Conservation (phyloP, 2,113 vertebrate species). For the Rynchops niger region DNA sequence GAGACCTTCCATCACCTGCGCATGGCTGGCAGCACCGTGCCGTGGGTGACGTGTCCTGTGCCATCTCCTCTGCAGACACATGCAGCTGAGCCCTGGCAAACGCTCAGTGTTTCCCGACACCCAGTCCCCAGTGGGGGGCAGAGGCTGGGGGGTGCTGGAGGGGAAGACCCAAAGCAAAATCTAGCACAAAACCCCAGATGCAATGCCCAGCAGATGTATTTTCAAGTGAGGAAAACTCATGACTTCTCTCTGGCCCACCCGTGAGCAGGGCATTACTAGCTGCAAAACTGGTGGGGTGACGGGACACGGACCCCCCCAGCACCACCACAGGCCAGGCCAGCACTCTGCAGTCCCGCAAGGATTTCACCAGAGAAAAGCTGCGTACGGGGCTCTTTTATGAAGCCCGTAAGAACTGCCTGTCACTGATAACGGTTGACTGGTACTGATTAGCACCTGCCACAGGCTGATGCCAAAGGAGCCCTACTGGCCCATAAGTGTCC, state of each 20-base stretch:
- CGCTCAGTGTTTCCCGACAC: background rate
- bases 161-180: background rate
- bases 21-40: background rate
- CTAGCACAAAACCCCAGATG: background rate
- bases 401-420: background rate
- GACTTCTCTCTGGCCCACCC: background rate
- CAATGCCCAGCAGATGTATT: background rate
- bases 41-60: background rate
- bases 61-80: background rate
- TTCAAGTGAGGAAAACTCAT: background rate
- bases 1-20: background rate
- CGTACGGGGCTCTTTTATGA: background rate
- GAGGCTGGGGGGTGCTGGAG: background rate
- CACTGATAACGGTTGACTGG: background rate
- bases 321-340: background rate
- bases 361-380: background rate
- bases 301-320: rapidly evolving
- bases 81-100: background rate
- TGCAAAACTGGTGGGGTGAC: background rate
- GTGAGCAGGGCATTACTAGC: background rate
- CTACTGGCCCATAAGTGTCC: background rate
- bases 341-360: background rate
- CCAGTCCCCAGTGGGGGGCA: rapidly evolving
- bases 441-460: background rate
- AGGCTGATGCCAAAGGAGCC: background rate